Base-by-base conservation (phyloP, 2,888 invertebrate species). In the Chamaedrilus cognettii region DNA sequence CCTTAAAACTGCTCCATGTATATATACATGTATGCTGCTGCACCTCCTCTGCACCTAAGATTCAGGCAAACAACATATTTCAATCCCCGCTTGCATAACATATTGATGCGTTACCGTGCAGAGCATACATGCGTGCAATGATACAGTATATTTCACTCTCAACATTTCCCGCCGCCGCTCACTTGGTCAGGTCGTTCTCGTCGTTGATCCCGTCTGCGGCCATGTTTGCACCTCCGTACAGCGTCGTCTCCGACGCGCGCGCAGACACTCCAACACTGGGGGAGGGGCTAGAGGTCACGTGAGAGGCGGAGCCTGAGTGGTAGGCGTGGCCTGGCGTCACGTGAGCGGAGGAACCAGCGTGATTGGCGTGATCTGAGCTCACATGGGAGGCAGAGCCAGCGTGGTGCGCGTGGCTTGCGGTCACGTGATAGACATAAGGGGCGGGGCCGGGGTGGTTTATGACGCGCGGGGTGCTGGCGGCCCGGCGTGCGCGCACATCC, bases 401-500 rank as follows among this genome's bases (percentile, higher is more conserved):
- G 42, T 15, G 11, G 19, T 42, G 42, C n/a, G n/a, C n/a, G n/a
- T n/a, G n/a, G n/a, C n/a, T n/a, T n/a, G n/a, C n/a, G n/a, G n/a
- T n/a, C n/a, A n/a, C n/a, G n/a, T n/a, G n/a, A n/a, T n/a, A n/a
- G n/a, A n/a, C n/a, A n/a, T n/a, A n/a, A n/a, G n/a, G n/a, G 11
- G 5, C 50, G 33, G 34, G 50, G 15, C 5, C 61, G 55, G 50
- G 11, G 4, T 11, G 19, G 51, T 57, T 11, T 7, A 15, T 15
- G 51, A 31, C 26, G 7, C 58, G 57, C 3, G 50, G 58, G 28
- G 66, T 33, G 35, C 64, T 66, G 26, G 58, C 64, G 3, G 64
- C 23, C 11, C 64, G 31, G 57, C 35, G 35, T 5, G 26, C 7
- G 26, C 28, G 11, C 7, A 11, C 7, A 7, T 26, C 23, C 7